A percentile compares a stretch with the other conserved stretches of the same genome.
Evolutionary conservation across 2,797 vertebrate species (phyloP).

Genomic region (Pangasius krempfi): DNA sequence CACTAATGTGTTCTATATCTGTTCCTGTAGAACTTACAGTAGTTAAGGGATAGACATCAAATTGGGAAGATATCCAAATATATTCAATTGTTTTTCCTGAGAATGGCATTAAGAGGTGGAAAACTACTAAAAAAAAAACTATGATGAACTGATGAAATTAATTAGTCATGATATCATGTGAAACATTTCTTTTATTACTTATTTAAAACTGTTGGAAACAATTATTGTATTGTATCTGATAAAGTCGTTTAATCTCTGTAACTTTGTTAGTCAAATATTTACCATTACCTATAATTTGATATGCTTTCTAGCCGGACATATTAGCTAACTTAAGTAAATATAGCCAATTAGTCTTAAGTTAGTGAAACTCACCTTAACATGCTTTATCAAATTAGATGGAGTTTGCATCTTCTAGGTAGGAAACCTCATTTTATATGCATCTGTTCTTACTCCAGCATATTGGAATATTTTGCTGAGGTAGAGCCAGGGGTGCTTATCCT

Average conservation of each 20-base stretch:
- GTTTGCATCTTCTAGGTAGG: neutral
- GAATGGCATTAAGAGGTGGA: neutral
- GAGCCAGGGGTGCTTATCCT: too few relatives aligned
- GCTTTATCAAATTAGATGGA: too few relatives aligned
- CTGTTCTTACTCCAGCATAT: neutral
- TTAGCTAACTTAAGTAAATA: neutral
- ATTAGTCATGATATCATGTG: too few relatives aligned
- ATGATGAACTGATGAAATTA: too few relatives aligned
- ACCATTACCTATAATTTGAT: neutral
- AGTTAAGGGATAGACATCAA: neutral
- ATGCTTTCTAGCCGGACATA: neutral
- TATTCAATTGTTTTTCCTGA: neutral
- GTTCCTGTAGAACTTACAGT: neutral
- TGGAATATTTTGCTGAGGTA: too few relatives aligned
- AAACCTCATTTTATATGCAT: neutral
- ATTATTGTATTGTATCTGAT: neutral
- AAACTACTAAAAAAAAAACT: too few relatives aligned
- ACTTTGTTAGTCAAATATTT: neutral
- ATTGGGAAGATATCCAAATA: neutral
- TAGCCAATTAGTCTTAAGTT: too few relatives aligned
- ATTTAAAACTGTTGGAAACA: neutral
- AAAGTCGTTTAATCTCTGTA: neutral
- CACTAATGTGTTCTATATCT: neutral
- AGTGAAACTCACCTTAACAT: too few relatives aligned
- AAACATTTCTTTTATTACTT: neutral